phyloP scores from a whole-genome alignment of 2,113 vertebrate species.

The Hylia prasina region DNA sequence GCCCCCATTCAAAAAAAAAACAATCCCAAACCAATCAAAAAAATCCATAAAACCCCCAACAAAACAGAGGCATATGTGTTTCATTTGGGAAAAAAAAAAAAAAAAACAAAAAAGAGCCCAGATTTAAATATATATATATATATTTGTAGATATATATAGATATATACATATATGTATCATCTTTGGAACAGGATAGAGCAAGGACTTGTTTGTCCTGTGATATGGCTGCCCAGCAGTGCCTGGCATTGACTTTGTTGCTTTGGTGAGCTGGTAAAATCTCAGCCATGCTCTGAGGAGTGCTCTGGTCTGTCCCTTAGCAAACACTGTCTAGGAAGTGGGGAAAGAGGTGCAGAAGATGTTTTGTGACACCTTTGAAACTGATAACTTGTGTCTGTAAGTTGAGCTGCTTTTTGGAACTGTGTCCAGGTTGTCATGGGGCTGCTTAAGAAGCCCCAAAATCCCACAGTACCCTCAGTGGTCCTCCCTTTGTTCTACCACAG shows the following conservation, averaged over 20 bases:
- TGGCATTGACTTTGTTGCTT: neutral
- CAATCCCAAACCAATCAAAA: neutral
- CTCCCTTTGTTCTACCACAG: neutral
- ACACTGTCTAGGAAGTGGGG: neutral
- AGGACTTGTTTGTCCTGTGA: neutral
- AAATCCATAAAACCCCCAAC: neutral
- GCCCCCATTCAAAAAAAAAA: rapidly evolving
- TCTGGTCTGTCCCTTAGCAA: neutral
- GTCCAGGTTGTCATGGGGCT: neutral
- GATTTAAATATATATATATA: no score
- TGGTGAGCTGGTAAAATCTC: neutral
- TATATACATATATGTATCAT: rapidly evolving
- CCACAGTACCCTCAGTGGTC: neutral
- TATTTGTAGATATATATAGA: rapidly evolving
- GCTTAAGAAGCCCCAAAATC: neutral
- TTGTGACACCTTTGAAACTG: neutral
- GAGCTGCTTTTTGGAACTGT: neutral
- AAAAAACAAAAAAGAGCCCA: no score
- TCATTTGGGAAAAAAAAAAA: neutral
- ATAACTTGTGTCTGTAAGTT: neutral
- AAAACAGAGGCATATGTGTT: neutral
- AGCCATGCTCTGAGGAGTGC: neutral
- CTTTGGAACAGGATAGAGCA: neutral
- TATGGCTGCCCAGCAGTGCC: neutral
- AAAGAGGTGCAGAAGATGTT: neutral